Evolutionary conservation across 2,797 vertebrate species (phyloP).

Genomic region (Sphenodon punctatus): DNA sequence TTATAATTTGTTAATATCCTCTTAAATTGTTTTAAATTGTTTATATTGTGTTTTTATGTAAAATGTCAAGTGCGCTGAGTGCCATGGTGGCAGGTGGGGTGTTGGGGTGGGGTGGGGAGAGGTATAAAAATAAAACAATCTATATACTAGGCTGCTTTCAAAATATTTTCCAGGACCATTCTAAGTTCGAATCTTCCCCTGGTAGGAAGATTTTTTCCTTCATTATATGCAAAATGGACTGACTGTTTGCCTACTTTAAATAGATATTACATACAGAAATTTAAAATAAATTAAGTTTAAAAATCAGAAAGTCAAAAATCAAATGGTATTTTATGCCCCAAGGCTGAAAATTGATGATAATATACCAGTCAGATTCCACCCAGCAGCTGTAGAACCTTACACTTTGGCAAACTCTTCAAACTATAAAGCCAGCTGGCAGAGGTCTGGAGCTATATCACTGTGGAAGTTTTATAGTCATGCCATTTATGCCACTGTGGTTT

Average conservation of each 20-base stretch:
- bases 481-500: not conserved
- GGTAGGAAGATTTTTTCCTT: not conserved
- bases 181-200: no score
- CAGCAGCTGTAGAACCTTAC: not conserved
- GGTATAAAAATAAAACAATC: no score
- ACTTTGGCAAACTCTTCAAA: not conserved
- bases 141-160: no score
- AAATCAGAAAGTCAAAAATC: not conserved
- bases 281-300: not conserved
- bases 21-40: no score
- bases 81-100: no score
- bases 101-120: no score
- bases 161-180: no score
- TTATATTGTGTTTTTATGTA: no score
- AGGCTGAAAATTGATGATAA: not conserved
- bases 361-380: not conserved
- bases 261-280: not conserved
- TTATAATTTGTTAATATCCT: no score
- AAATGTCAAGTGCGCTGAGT: no score
- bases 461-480: not conserved
- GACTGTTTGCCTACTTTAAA: not conserved
- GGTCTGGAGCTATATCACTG: not conserved
- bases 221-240: not conserved
- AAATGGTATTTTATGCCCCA: not conserved
- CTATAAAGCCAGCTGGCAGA: not conserved